Conservation (phyloP, 2,888 invertebrate species). For the Andricus quercusramuli region DNA sequence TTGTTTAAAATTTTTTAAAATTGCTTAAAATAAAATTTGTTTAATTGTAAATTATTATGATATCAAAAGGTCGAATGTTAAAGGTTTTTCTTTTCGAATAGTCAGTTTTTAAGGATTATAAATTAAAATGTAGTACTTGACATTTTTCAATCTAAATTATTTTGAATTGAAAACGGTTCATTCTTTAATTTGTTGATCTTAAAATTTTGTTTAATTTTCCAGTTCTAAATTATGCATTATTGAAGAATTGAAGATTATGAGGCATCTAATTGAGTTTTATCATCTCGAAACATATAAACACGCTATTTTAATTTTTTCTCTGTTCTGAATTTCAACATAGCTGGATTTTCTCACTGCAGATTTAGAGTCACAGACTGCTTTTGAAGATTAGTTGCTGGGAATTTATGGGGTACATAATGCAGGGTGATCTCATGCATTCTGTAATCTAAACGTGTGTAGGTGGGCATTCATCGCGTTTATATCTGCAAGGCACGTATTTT, state of each 20-base stretch:
- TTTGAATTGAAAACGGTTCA: too few relatives aligned
- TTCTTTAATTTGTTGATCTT: too few relatives aligned
- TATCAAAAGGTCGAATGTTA: too few relatives aligned
- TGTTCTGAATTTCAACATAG: background rate
- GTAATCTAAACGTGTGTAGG: slow-evolving; percentile 7
- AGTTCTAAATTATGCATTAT: too few relatives aligned
- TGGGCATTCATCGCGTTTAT: background rate
- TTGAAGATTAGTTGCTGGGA: slow-evolving; percentile 6
- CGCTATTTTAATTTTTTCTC: background rate
- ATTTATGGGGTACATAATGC: background rate
- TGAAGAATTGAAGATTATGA: background rate
- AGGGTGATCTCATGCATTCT: background rate
- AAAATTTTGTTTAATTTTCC: too few relatives aligned
- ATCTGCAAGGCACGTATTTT: background rate
- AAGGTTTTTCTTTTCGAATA: too few relatives aligned
- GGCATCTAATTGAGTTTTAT: background rate
- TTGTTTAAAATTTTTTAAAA: too few relatives aligned
- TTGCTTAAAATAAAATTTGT: too few relatives aligned
- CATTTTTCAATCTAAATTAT: too few relatives aligned
- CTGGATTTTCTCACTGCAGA: background rate
- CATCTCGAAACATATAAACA: background rate
- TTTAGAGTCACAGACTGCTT: background rate
- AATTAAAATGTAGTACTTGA: too few relatives aligned
- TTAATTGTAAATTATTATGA: too few relatives aligned
- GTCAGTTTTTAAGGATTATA: too few relatives aligned